Evolutionary conservation across 2,888 invertebrate genomes (phyloP).

Genomic region (Harmothoe impar): DNA sequence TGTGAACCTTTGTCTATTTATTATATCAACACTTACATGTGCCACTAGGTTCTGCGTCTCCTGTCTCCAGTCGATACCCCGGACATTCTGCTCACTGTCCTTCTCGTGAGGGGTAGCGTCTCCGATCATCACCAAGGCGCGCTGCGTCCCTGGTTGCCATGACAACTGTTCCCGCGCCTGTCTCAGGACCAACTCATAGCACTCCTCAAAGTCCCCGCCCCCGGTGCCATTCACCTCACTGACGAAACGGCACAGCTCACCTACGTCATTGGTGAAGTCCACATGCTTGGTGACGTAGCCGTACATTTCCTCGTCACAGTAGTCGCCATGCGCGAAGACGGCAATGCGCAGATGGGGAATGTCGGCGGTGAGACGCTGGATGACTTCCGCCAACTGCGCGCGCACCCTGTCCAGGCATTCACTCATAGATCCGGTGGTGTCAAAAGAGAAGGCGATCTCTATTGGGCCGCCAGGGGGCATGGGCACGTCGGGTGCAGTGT

Average conservation of each 20-base stretch:
- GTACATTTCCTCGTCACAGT: slow-evolving; percentile 76
- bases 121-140: slow-evolving; percentile 79
- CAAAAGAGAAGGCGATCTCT: slow-evolving; percentile 78
- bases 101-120: slow-evolving; percentile 78
- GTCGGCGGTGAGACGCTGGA: slow-evolving; percentile 79
- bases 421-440: slow-evolving; percentile 80
- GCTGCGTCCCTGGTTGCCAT: slow-evolving; percentile 79
- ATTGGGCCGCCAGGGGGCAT: slow-evolving; percentile 67
- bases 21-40: too few relatives aligned
- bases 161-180: slow-evolving; percentile 75
- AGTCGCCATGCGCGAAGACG: slow-evolving; percentile 81
- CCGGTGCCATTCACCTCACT: slow-evolving; percentile 75
- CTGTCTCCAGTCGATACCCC: slow-evolving; percentile 75
- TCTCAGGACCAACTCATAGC: slow-evolving; percentile 79
- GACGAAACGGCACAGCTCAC: slow-evolving; percentile 75
- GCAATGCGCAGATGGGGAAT: slow-evolving; percentile 79
- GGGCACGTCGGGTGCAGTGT: neutral
- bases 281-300: slow-evolving; percentile 77
- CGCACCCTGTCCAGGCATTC: slow-evolving; percentile 76
- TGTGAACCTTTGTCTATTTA: too few relatives aligned
- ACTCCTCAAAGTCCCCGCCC: slow-evolving; percentile 80
- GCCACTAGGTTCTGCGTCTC: slow-evolving; percentile 72
- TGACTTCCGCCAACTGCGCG: slow-evolving; percentile 76
- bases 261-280: slow-evolving; percentile 76
- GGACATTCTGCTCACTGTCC: slow-evolving; percentile 71